Conservation (phyloP, 2,888 invertebrate species). For the Zygogramma bicolorata region DNA sequence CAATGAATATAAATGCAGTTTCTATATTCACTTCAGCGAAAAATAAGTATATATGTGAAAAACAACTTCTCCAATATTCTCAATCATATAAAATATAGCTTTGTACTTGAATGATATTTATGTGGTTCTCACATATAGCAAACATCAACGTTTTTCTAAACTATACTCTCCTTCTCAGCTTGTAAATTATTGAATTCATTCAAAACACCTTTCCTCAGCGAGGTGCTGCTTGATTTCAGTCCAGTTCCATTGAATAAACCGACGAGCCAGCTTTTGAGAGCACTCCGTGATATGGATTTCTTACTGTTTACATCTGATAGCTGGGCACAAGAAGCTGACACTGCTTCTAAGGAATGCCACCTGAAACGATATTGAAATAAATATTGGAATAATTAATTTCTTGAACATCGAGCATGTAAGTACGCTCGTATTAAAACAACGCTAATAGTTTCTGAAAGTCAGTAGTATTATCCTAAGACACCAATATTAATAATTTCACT, state of each 20-base stretch:
- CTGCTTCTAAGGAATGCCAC: slow-evolving; percentile 84
- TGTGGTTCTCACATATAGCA: slow-evolving; percentile 9
- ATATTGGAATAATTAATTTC: no score
- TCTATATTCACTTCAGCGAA: slow-evolving; percentile 3
- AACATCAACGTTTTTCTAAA: slow-evolving; percentile 57
- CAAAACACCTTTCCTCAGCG: slow-evolving; percentile 70
- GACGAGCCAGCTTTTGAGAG: slow-evolving; percentile 80
- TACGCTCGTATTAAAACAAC: no score
- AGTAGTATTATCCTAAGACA: no score
- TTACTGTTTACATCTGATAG: slow-evolving; percentile 68
- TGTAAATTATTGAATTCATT: slow-evolving; percentile 70
- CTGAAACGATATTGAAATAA: no score
- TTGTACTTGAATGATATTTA: slow-evolving; percentile 18
- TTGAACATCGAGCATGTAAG: no score
- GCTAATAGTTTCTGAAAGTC: no score
- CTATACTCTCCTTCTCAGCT: slow-evolving; percentile 73
- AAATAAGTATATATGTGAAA: neutral
- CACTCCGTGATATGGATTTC: slow-evolving; percentile 70
- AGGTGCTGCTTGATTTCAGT: slow-evolving; percentile 75
- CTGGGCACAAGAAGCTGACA: slow-evolving; percentile 65
- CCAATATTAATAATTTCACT: no score
- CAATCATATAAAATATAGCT: slow-evolving; percentile 15
- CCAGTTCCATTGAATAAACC: slow-evolving; percentile 81
- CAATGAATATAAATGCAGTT: slow-evolving; percentile 37
- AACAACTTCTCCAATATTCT: neutral